Evolutionary conservation across 1,140 invertebrate genomes (phyloP), one percentile per base, ranked within the genome.

Genomic region (Berghia stephanieae): DNA sequence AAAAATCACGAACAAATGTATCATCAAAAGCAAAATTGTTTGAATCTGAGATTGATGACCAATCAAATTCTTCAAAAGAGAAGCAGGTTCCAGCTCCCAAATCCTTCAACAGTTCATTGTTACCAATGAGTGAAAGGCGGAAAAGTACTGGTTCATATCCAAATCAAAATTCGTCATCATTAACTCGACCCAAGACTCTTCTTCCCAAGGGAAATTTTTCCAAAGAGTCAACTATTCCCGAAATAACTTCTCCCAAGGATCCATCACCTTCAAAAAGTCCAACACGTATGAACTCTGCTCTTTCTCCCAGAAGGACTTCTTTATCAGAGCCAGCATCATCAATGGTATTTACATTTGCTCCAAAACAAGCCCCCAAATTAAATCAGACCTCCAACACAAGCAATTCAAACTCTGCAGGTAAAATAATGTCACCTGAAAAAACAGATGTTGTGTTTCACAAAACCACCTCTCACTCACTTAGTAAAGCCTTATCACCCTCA

Each of bases 21-120:
- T 24, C 71, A 34, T 73, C 31, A 8, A 57, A 44, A 40, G 71
- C 71, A 21, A 73, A 73, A 31, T 34, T 73, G 71, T 73, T 73
- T 73, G 71, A 73, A n/a, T n/a, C 18, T 57, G 57, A 73, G 31
- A n/a, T 40, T n/a, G 46, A 67, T 0, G 68, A 70, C 24, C n/a
- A n/a, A 67, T 55, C 27, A 36, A 44, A 27, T 69, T 36, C 3
- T 75, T 44, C 71, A 75, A 42, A 27, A 63, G 24, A 0, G 36
- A 46, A 36, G 24, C 27, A 5, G 34, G 24, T 27, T 27, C 0
- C 38, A 38, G 57, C 27, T 4, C 18, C 24, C 34, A 52, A 78
- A 36, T 44, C 43, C 27, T 44, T 75, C 24, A 76, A 79, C 52
- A 71, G 43, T 24, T 74, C 73, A 18, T 43, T 75, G 21, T 34